Conservation (phyloP, 2,888 invertebrate genomes). For the Melikaiella ostensackeni region DNA sequence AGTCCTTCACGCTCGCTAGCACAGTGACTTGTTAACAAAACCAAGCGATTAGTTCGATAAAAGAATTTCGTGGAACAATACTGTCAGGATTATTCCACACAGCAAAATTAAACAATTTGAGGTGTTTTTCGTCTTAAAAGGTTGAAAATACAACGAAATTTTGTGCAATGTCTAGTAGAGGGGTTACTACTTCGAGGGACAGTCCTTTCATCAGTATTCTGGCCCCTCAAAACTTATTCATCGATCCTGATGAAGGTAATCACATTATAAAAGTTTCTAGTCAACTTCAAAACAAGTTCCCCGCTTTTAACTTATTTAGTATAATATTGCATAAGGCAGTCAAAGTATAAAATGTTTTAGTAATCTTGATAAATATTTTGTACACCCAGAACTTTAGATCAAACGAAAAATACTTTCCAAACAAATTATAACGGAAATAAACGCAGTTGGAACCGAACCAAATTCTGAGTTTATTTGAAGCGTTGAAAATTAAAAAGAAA, state of each 20-base stretch:
- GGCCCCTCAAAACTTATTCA: conserved; percentile 63
- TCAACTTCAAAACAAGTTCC: not conserved
- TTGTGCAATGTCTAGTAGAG: conserved; percentile 71
- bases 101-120: not conserved
- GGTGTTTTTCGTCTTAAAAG: not conserved
- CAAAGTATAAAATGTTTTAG: too few relatives aligned
- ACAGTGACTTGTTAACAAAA: not conserved
- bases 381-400: too few relatives aligned
- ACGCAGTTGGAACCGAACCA: not conserved
- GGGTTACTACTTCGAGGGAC: conserved; percentile 65
- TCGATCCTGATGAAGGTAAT: conserved; percentile 69
- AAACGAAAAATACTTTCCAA: too few relatives aligned
- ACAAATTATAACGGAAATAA: not conserved
- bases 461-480: not conserved
- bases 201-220: conserved; percentile 63
- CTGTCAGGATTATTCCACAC: not conserved
- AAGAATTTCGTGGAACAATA: conserved; percentile 18
- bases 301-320: too few relatives aligned
- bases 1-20: conserved; percentile 16
- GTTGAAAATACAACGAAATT: not conserved
- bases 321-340: too few relatives aligned
- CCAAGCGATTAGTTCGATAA: conserved; percentile 24
- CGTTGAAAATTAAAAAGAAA: too few relatives aligned
- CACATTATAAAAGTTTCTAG: not conserved
- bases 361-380: too few relatives aligned